Conservation (phyloP, 2,888 invertebrate genomes). For the Drosophila rellima region DNA sequence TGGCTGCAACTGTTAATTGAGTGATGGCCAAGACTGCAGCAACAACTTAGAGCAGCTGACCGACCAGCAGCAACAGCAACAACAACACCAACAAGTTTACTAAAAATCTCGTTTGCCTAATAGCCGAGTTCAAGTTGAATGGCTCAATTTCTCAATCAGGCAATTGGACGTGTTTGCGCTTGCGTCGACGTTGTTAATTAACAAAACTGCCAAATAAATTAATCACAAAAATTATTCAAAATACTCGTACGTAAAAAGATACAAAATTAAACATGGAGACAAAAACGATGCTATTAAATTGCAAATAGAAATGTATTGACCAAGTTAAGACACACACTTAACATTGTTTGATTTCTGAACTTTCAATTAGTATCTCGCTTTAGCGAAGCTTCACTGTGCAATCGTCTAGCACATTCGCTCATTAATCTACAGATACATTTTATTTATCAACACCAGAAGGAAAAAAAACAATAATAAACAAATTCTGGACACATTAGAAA, state of each 20-base stretch:
- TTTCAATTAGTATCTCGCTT: neutral
- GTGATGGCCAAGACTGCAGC: slow-evolving; percentile 53
- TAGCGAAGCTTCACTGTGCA: neutral
- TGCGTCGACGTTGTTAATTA: slow-evolving; percentile 67
- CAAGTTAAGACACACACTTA: neutral
- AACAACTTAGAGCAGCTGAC: slow-evolving; percentile 28
- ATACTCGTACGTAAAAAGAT: slow-evolving; percentile 19
- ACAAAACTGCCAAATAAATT: slow-evolving; percentile 67
- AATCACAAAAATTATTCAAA: slow-evolving; percentile 49
- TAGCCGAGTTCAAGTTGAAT: slow-evolving; percentile 84
- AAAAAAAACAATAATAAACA: slow-evolving; percentile 5
- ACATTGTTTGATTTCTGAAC: neutral
- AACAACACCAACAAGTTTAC: slow-evolving; percentile 15
- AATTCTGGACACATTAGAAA: slow-evolving; percentile 25
- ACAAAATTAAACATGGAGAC: neutral
- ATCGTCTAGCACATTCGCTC: slow-evolving; percentile 25
- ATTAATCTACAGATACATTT: slow-evolving; percentile 21
- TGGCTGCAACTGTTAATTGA: slow-evolving; percentile 74
- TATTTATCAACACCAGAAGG: slow-evolving; percentile 1
- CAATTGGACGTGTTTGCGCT: slow-evolving; percentile 65
- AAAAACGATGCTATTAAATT: slow-evolving; percentile 16
- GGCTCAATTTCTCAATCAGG: slow-evolving; percentile 77
- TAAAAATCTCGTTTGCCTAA: slow-evolving; percentile 82
- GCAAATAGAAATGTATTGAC: slow-evolving; percentile 12
- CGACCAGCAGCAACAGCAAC: slow-evolving; percentile 8